phyloP scores from a whole-genome alignment of 30 jellyfish, hydroid and myxozoan species.

The Euphysa ruthae region DNA sequence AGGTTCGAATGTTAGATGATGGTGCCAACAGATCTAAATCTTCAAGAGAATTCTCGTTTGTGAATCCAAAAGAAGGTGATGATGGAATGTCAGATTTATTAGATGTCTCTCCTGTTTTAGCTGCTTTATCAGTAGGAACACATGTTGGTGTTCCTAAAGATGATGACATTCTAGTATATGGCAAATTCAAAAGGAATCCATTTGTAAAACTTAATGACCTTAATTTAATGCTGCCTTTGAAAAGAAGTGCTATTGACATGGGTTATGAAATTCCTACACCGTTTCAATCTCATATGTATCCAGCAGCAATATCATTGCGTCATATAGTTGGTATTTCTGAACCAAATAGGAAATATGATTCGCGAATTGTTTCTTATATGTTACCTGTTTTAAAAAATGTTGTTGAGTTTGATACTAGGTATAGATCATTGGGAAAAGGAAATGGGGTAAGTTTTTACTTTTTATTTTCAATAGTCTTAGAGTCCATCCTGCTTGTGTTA shows the following conservation, averaged over 20 bases:
- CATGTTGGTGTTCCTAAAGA: not conserved
- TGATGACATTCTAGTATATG: constrained; percentile 48
- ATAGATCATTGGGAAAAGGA: constrained; percentile 43
- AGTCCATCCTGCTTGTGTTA: not conserved
- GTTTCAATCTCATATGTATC: constrained; percentile 69
- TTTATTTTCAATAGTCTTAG: not conserved
- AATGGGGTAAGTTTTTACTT: constrained; percentile 63
- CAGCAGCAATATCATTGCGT: constrained; percentile 57
- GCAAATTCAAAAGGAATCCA: constrained; percentile 39
- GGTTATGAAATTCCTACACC: constrained; percentile 42
- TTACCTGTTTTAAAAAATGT: constrained; percentile 53
- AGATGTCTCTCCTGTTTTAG: not conserved
- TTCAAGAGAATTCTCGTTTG: not conserved
- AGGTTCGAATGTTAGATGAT: not conserved
- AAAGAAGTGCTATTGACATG: not conserved
- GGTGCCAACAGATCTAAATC: not conserved
- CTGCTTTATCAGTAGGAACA: constrained; percentile 14
- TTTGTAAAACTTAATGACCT: constrained; percentile 19
- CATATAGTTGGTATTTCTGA: constrained; percentile 60
- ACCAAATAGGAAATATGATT: constrained; percentile 3
- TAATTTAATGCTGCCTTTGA: constrained; percentile 29
- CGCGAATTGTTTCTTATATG: constrained; percentile 40
- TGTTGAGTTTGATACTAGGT: constrained; percentile 16
- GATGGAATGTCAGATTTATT: not conserved
- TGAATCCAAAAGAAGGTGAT: not conserved